A percentile compares a stretch with the other conserved stretches of the same genome.
Evolutionary conservation across 2,888 invertebrate species (phyloP).

Genomic region (Masnerella sp.): DNA sequence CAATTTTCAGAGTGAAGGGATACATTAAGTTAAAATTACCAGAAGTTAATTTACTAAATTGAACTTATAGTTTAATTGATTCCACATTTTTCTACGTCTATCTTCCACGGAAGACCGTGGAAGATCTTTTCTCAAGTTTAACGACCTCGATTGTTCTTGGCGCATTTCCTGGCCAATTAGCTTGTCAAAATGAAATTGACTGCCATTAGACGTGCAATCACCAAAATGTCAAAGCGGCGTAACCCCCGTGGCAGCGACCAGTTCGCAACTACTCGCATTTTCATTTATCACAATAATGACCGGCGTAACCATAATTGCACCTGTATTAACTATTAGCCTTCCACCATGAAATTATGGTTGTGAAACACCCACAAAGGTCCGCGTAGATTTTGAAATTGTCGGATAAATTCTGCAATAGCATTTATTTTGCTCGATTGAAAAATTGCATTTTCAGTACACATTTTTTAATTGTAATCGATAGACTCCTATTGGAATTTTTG

Average conservation of each 20-base stretch:
- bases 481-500: no score
- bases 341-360: slow-evolving; percentile 47
- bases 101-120: not conserved
- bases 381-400: no score
- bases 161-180: slow-evolving; percentile 18
- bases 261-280: slow-evolving; percentile 35
- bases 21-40: no score
- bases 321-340: slow-evolving; percentile 40
- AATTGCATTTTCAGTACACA: no score
- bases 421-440: no score
- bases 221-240: slow-evolving; percentile 21
- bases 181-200: slow-evolving; percentile 37
- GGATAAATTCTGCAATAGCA: no score
- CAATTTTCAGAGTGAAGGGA: no score
- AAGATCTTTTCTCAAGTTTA: no score
- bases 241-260: slow-evolving; percentile 13
- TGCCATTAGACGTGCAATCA: slow-evolving; percentile 27
- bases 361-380: no score
- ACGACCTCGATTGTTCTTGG: slow-evolving; percentile 35
- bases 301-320: slow-evolving; percentile 39
- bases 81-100: no score
- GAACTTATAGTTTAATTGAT: not conserved
- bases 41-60: no score
- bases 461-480: no score
- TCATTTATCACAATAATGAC: slow-evolving; percentile 40